Conservation (phyloP, 1,140 invertebrate species). For the Drosophila sulfurigaster region DNA sequence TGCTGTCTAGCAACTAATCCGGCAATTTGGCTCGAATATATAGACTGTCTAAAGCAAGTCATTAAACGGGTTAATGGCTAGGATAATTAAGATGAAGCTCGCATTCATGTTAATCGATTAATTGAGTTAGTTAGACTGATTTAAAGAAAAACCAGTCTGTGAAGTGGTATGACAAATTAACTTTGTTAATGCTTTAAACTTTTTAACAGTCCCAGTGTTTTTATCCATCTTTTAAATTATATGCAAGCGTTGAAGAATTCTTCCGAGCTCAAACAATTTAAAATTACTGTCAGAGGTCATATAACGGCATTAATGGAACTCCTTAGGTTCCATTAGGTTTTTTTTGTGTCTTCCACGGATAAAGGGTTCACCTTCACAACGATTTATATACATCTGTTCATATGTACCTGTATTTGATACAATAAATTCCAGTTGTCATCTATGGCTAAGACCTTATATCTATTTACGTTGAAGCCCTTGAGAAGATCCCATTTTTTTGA, state of each 20-base stretch:
- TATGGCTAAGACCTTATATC: conserved; percentile 21
- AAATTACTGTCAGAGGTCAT: no score
- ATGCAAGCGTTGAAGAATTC: no score
- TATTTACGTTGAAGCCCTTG: not conserved
- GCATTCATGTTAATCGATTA: conserved; percentile 4
- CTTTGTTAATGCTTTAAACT: no score
- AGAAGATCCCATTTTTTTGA: conserved; percentile 14
- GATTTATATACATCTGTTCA: conserved; percentile 10
- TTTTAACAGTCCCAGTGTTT: no score
- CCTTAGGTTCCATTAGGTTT: not conserved
- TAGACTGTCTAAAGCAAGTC: not conserved
- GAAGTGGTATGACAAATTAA: no score
- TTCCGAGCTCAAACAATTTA: not conserved
- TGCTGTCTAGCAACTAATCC: conserved; percentile 14
- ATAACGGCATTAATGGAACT: not conserved
- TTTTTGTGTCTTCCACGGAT: not conserved
- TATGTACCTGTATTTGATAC: conserved; percentile 43
- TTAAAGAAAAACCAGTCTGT: no score
- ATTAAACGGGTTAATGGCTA: not conserved
- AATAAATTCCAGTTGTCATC: conserved; percentile 63
- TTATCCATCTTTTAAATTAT: no score
- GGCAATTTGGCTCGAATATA: conserved; percentile 1
- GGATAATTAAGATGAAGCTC: conserved; percentile 1
- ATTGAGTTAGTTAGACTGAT: not conserved
- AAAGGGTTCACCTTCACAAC: conserved; percentile 4